phyloP scores from a whole-genome alignment of 2,888 invertebrate genomes.

The Scrobipalpa atriplicella region DNA sequence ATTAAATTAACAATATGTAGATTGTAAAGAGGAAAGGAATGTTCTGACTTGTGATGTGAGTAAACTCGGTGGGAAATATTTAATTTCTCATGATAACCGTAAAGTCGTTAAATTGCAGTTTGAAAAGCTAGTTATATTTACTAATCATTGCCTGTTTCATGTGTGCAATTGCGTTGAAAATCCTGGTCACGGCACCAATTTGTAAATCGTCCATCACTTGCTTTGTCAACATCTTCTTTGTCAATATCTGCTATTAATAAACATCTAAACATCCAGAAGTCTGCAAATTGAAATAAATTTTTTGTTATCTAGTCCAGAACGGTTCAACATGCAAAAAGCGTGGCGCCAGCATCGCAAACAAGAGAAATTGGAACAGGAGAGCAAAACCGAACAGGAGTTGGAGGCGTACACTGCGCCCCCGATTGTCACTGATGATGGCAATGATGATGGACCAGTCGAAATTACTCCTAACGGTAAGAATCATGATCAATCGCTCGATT shows the following conservation, averaged over 20 bases:
- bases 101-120: too few relatives aligned
- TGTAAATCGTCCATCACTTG: not conserved
- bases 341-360: slow-evolving; percentile 81
- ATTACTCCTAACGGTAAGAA: slow-evolving; percentile 64
- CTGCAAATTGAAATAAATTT: too few relatives aligned
- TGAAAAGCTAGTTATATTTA: too few relatives aligned
- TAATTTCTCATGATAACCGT: too few relatives aligned
- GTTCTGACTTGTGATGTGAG: too few relatives aligned
- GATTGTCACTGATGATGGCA: slow-evolving; percentile 39
- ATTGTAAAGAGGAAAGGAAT: not conserved
- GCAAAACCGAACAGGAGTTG: slow-evolving; percentile 62
- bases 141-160: too few relatives aligned
- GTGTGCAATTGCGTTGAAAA: too few relatives aligned
- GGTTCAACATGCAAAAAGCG: slow-evolving; percentile 83
- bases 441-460: slow-evolving; percentile 47
- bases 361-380: slow-evolving; percentile 65
- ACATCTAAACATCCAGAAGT: too few relatives aligned
- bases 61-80: too few relatives aligned
- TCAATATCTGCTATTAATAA: too few relatives aligned
- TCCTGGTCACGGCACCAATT: slow-evolving; percentile 1
- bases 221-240: not conserved
- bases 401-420: slow-evolving; percentile 72
- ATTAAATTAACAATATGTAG: not conserved
- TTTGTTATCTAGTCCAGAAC: slow-evolving; percentile 84
- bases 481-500: not conserved